Base-by-base conservation (phyloP, 2,797 vertebrate species). In the Petrocephalus sullivani region DNA sequence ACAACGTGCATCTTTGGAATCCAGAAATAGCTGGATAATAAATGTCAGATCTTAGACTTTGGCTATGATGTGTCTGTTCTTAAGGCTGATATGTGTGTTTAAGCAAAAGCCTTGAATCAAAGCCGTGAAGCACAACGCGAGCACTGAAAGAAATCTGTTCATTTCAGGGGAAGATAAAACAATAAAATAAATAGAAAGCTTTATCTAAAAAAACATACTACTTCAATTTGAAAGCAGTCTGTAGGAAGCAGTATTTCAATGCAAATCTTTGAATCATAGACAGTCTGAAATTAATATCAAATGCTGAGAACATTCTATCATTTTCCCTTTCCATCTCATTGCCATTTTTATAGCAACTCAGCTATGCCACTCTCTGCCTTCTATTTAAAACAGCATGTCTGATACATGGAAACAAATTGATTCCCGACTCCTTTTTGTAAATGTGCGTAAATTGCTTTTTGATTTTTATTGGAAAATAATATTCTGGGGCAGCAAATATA, bases 381-480 rank as follows among this genome's bases (percentile, higher is more conserved):
- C 93, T 90, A 91, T 89, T 60, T 85, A 93, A 94, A 95, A 95
- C 94, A 93, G 93, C 95, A 94, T 91, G 94, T 94, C 94, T 93
- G 92, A 92, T 93, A 93, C 88, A 94, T 93, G 91, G 93, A 93
- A 95, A 94, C 94, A 92, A 93, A 94, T 94, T 91, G 90, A 92
- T 92, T 91, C 92, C 23, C 84, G 90, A 88, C 89, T 85, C 90
- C 91, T 86, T 88, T 93, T 94, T 91, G 92, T 90, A 90, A 89
- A 49, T 93, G 89, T 91, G 90, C 21, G 78, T 90, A 93, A 93
- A 95, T 95, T 94, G 93, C 92, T 94, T 95, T 95, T 95, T 93
- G 92, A 95, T 94, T 92, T 92, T 91, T 91, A 90, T 91, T 87
- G 89, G 87, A 91, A 91, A 88, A 88, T 93, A 91, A 92, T 91